Evolutionary conservation across 2,113 vertebrate genomes (phyloP), one percentile per base, ranked within the genome.

Genomic region (Scolopax mira): DNA sequence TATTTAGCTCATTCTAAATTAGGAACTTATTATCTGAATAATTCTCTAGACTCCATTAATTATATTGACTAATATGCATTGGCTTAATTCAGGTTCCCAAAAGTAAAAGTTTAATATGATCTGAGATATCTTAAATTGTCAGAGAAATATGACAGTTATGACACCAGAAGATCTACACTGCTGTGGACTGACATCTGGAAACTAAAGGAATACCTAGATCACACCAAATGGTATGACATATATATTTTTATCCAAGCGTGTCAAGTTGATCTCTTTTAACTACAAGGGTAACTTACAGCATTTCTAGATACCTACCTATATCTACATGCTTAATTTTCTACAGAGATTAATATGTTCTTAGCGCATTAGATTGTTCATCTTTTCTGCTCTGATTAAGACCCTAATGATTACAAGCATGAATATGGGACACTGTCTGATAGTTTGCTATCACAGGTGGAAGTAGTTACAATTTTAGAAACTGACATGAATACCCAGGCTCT

Each of bases 291-390:
- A 54, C 18, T 13, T 37, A 28, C 21, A 60, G 1, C 25, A 2
- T 37, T 73, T 73, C 25, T 64, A 49, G 24, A 21, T 44, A 65
- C 8, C 18, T 49, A n/a, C 10, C 5, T 78, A 5, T 46, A 60
- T 23, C 9, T n/a, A 55, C 2, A 9, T 37, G 9, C 4, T n/a
- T 44, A 13, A 6, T 30, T 60, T 77, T 58, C 69, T 65, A 67
- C 27, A 18, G 52, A 51, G 23, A 37, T 62, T 28, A 46, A 12
- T 62, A 71, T 0, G 0, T 28, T 33, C 15, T 77, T 28, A 58
- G 19, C 23, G 51, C 33, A 67, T 9, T 57, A 54, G 52, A 10
- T 30, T 18, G 30, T 18, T 30, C 16, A 0, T 13, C 3, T 75
- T 10, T 57, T 75, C 27, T 18, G 5, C 33, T 44, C 1, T 79